A percentile compares a stretch with the other conserved stretches of the same genome.
Conservation (phyloP, 37 sponge, comb jelly and placozoan genomes). For the Chondrosia reniformis region DNA sequence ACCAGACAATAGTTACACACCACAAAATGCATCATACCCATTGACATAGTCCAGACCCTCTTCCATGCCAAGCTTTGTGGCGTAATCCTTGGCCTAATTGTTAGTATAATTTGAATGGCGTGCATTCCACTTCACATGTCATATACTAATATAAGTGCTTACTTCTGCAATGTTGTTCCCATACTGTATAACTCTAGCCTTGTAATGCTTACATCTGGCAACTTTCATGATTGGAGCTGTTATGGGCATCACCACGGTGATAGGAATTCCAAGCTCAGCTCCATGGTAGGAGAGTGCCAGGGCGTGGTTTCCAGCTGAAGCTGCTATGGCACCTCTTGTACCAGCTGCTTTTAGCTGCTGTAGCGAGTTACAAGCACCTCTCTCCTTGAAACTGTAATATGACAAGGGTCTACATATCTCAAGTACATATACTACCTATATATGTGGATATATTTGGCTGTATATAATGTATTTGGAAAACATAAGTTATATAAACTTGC, state of each 20-base stretch:
- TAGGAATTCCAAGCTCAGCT: constrained; percentile 50
- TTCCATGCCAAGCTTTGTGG: constrained; percentile 41
- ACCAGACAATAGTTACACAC: neutral
- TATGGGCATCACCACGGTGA: constrained; percentile 81
- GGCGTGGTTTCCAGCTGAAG: constrained; percentile 93
- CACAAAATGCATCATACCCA: constrained; percentile 46
- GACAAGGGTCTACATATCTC: too few relatives aligned
- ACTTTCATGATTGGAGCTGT: constrained; percentile 83
- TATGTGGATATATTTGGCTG: too few relatives aligned
- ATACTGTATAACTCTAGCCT: constrained; percentile 55
- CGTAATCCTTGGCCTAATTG: constrained; percentile 54
- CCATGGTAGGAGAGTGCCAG: constrained; percentile 86
- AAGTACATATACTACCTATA: too few relatives aligned
- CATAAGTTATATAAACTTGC: too few relatives aligned
- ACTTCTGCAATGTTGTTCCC: constrained; percentile 71
- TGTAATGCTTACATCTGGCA: constrained; percentile 49
- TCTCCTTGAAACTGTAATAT: constrained; percentile 80
- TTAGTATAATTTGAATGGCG: neutral
- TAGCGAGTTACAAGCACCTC: constrained; percentile 83
- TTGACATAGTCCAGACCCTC: constrained; percentile 62
- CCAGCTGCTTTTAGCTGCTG: constrained; percentile 55
- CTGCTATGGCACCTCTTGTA: constrained; percentile 82
- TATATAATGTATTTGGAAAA: too few relatives aligned
- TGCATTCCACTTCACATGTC: neutral
- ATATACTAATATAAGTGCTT: neutral